Percentiles rank a stretch among this genome's conserved stretches.
These are phyloP conservation scores for Didymodactylos carnosus DNA, from an alignment of 2,888 invertebrate genomes.

Conservation along the genomic window DNA sequence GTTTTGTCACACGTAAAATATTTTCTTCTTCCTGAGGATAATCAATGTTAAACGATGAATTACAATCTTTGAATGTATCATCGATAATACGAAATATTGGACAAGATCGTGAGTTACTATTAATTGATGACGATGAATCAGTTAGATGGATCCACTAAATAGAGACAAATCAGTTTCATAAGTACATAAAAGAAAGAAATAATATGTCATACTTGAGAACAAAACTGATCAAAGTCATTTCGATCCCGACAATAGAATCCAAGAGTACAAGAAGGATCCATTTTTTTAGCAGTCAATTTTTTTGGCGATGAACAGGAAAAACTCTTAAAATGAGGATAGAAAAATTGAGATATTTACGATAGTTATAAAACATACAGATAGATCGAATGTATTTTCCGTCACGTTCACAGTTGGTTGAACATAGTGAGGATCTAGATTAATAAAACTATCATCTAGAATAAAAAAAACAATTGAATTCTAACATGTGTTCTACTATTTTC, in stretches of 20 bases:
- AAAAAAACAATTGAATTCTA: no score
- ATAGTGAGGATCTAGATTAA: constrained; percentile 79
- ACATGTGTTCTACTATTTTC: no score
- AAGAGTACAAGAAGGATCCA: constrained; percentile 11
- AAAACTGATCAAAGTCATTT: background rate
- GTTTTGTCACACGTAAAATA: background rate
- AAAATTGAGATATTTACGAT: no score
- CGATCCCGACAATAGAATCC: constrained; percentile 6
- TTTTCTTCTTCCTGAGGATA: background rate
- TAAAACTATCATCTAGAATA: constrained; percentile 72
- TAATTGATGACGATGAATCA: background rate
- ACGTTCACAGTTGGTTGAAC: constrained; percentile 75
- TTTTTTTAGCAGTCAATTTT: background rate
- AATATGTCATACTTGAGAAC: constrained; percentile 25
- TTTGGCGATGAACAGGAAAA: background rate
- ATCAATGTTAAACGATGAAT: background rate
- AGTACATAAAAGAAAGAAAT: background rate
- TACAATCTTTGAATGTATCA: background rate
- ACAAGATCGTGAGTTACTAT: background rate
- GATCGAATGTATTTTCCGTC: constrained; percentile 50
- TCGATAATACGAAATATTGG: background rate
- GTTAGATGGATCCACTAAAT: background rate
- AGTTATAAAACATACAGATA: background rate
- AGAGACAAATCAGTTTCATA: background rate
- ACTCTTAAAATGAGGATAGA: background rate